These are phyloP conservation scores for Drosophila anceps DNA, from an alignment of 2,888 invertebrate species.

Conservation along the genomic window DNA sequence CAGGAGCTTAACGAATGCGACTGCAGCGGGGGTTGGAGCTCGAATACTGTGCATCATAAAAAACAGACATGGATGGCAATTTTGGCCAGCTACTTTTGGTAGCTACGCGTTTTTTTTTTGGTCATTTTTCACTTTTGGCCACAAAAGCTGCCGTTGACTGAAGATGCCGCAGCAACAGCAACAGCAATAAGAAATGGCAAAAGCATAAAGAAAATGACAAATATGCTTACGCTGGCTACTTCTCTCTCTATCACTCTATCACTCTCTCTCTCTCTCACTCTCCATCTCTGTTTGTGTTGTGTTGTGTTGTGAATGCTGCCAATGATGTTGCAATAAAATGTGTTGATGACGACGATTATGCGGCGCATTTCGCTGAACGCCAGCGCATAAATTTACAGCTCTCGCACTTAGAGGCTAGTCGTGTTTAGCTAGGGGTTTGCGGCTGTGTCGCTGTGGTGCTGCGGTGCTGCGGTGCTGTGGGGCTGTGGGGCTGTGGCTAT, in stretches of 20 bases:
- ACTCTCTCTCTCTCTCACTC: neutral
- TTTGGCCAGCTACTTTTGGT: constrained; percentile 31
- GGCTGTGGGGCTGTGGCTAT: neutral
- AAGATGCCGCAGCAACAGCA: constrained; percentile 37
- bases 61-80: constrained; percentile 65
- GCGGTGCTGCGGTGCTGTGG: neutral
- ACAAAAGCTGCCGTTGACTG: constrained; percentile 44
- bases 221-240: constrained; percentile 39
- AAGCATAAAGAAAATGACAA: constrained; percentile 54
- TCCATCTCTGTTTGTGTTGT: neutral
- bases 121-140: constrained; percentile 61
- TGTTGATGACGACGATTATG: constrained; percentile 72
- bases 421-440: neutral
- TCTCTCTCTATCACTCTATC: neutral
- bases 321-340: constrained; percentile 80
- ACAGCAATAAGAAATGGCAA: constrained; percentile 25
- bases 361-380: constrained; percentile 59
- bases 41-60: constrained; percentile 57
- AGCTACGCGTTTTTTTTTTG: constrained; percentile 14
- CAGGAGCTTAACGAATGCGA: constrained; percentile 9
- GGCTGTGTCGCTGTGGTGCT: neutral
- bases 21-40: neutral
- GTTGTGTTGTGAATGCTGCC: constrained; percentile 33
- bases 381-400: constrained; percentile 64
- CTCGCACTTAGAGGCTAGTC: constrained; percentile 21